Base-by-base conservation (phyloP, 1,140 invertebrate genomes). In the Drosophila melanica region DNA sequence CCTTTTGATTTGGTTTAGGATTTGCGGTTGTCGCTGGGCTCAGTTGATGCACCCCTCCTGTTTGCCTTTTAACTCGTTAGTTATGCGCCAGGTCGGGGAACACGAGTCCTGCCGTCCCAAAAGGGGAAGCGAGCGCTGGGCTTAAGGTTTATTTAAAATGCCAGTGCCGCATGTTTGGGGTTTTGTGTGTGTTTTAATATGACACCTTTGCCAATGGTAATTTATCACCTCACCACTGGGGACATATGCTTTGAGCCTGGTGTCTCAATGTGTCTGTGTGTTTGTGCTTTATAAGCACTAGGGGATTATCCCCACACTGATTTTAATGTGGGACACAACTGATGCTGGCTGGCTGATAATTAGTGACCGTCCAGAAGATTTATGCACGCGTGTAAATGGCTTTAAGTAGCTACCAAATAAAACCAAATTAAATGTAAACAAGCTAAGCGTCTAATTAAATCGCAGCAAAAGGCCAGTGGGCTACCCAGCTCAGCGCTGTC, bases 71-170 rank as follows among this genome's bases (percentile, higher is more conserved):
- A 76, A 58, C 82, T 89, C 79, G 82, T 89, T 87, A 87, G 82
- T 89, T 87, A 87, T 87, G 82, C 81, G 64, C 60, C 45, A 30
- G 20, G 53, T 16, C n/a, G 33, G 30, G 66, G 55, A 23, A 58
- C 16, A 60, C 55, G 41, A 35, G 45, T 42, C 47, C 50, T 30
- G 33, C 12, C 41, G 27, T 39, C 64, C 30, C 51, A 30, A 48
- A 20, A 30, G 20, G 55, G 27, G 16, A 9, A 18, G 44, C 27
- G 20, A 47, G 63, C 54, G 33, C 55, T 63, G 70, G 79, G 77
- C 84, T 89, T 87, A 81, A 89, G 82, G 82, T 82, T 89, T 87
- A 87, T 89, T 87, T 87, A 87, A 89, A 89, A 87, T 79, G 84
- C 68, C 79, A 89, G 68, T 74, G 76, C 82, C 84, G 76, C 82